phyloP scores from a whole-genome alignment of 2,797 vertebrate genomes.

The Macropus fuliginosus region DNA sequence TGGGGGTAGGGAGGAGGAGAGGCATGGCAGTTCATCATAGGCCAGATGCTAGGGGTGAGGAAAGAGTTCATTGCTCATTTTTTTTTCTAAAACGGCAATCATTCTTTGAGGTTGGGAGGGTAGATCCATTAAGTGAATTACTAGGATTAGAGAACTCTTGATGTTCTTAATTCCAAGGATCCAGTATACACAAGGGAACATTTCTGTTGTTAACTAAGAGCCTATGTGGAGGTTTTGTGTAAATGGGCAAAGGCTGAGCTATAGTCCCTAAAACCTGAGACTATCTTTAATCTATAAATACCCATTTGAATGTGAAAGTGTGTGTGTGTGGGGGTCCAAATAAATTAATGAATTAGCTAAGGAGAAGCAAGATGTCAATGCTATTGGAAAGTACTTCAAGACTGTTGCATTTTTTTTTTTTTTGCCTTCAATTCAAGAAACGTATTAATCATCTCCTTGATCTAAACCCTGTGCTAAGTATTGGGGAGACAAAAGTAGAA shows the following conservation, averaged over 20 bases:
- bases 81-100: not conserved
- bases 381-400: not conserved
- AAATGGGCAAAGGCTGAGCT: not conserved
- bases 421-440: not conserved
- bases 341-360: not conserved
- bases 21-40: not conserved
- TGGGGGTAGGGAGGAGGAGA: not conserved
- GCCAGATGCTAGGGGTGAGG: not conserved
- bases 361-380: not conserved
- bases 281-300: not conserved
- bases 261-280: not conserved
- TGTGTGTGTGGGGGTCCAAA: not conserved
- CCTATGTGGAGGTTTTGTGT: not conserved
- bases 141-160: slow-evolving; percentile 4
- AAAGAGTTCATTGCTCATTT: not conserved
- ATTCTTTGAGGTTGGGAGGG: slow-evolving; percentile 15
- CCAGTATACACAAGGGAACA: not conserved
- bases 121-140: slow-evolving; percentile 15
- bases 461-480: not conserved
- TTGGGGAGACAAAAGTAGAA: not conserved
- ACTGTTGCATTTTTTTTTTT: not conserved
- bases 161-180: not conserved
- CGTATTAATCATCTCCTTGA: not conserved
- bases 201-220: not conserved
- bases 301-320: not conserved